These are phyloP conservation scores for Empis stercorea DNA, from an alignment of 2,888 invertebrate species.

Conservation along the genomic window DNA sequence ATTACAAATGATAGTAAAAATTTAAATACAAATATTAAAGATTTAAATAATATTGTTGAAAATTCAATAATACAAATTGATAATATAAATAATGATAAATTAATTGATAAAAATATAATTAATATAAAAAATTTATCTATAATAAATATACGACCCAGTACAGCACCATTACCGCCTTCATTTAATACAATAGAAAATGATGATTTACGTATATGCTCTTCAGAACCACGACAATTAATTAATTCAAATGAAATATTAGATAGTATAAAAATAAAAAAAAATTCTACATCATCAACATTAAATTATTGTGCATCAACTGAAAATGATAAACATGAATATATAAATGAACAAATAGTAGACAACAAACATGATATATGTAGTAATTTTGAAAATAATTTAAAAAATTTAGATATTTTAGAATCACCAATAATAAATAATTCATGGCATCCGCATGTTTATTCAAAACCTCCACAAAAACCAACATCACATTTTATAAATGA, in stretches of 20 bases:
- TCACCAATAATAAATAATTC: slow-evolving; percentile 25
- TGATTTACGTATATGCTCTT: background rate
- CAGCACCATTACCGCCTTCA: background rate
- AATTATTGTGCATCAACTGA: slow-evolving; percentile 4
- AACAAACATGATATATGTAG: slow-evolving; percentile 2
- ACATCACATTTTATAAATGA: slow-evolving; percentile 82
- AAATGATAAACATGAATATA: slow-evolving; percentile 4
- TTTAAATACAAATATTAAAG: background rate
- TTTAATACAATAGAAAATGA: background rate
- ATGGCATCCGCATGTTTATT: slow-evolving; percentile 87
- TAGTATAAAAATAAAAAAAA: background rate
- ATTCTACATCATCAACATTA: background rate
- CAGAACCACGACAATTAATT: slow-evolving; percentile 1
- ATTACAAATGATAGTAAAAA: slow-evolving; percentile 8
- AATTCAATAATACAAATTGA: background rate
- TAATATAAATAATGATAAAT: slow-evolving; percentile 4
- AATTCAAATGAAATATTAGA: background rate
- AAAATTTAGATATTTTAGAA: background rate
- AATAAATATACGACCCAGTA: background rate
- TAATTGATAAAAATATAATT: background rate
- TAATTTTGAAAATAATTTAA: slow-evolving; percentile 3
- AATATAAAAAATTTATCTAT: background rate
- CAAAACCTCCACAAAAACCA: slow-evolving; percentile 63
- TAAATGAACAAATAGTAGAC: slow-evolving; percentile 8
- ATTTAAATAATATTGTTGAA: slow-evolving; percentile 3